Evolutionary conservation across 2,888 invertebrate genomes (phyloP), one percentile per base, ranked within the genome.

Genomic region (Oscheius onirici): DNA sequence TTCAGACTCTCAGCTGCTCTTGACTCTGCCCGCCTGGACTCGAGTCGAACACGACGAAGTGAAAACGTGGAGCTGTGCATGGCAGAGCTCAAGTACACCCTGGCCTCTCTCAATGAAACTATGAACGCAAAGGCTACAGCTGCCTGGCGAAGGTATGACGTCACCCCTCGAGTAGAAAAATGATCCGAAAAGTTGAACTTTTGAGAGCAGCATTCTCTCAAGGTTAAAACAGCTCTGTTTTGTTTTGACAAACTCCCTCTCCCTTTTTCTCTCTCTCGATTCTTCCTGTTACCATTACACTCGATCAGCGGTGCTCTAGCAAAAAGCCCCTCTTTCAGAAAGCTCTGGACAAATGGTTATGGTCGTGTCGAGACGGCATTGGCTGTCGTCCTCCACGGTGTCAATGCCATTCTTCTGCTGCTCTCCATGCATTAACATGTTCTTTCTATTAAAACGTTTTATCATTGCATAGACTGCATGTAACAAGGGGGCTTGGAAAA

Each of bases 41-140:
- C 78, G 3, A 49, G 72, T 34, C 46, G 74, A 58, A 74, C 72
- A 51, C 70, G 74, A 1, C 24, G 76, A 65, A 68, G 69, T 1
- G 76, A 76, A 1, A 71, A 74, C 41, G 74, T 78, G n/a, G 78
- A 78, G 54, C 72, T 75, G 58, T 78, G 78, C 58, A 66, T 78
- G 76, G 78, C 78, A 3, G 78, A 78, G 61, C 71, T 78, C 24
- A 78, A 78, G 52, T 78, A 61, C 58, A 78, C 78, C 8, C 71
- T 78, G 69, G 63, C 76, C 1, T 66, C 54, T 17, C 68, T 78
- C 55, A 78, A 76, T 49, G 78, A 78, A 49, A 72, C 73, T n/a
- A 57, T 78, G 26, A 76, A 76, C 55, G 24, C 73, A 10, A 76
- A 78, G 43, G 52, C 78, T 13, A 76, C 73, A 28, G 72, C 78